A percentile compares a stretch with the other conserved stretches of the same genome.
phyloP scores from a whole-genome alignment of 1,140 invertebrate species.

The Pseudomyrmex cubaensis region DNA sequence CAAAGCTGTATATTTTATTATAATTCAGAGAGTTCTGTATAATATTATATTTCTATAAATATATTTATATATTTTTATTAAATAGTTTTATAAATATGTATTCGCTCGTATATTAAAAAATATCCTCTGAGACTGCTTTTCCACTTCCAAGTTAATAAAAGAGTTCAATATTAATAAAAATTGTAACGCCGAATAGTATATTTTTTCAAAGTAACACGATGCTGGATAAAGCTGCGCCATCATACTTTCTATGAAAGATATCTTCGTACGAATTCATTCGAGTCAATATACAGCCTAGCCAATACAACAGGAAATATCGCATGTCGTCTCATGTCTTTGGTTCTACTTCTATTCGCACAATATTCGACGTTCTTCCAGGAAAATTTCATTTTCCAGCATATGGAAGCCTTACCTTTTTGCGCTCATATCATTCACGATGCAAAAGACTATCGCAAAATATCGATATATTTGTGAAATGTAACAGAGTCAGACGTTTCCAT shows the following conservation, averaged over 20 bases:
- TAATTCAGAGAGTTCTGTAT: too few relatives aligned
- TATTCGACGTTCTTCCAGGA: constrained; percentile 16
- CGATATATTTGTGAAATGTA: constrained; percentile 26
- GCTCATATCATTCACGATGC: constrained; percentile 2
- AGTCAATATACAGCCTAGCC: constrained; percentile 2
- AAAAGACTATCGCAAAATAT: background rate
- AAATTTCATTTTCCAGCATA: constrained; percentile 44
- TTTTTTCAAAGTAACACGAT: constrained; percentile 1
- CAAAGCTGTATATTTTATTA: too few relatives aligned
- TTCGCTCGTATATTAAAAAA: too few relatives aligned
- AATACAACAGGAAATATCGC: constrained; percentile 38
- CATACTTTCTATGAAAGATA: background rate
- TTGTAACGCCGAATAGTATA: background rate
- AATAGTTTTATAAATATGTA: background rate
- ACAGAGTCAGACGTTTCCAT: background rate
- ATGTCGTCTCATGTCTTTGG: background rate
- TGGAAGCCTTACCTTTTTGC: background rate
- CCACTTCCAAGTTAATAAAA: background rate
- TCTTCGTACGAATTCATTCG: background rate
- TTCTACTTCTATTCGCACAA: background rate
- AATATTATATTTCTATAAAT: too few relatives aligned
- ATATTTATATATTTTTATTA: background rate
- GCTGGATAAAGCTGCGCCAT: background rate
- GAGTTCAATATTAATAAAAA: background rate
- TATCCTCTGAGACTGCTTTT: background rate